Evolutionary conservation across 2,113 vertebrate species (phyloP), one percentile per base, ranked within the genome.

Genomic region (Todiramphus chloris): DNA sequence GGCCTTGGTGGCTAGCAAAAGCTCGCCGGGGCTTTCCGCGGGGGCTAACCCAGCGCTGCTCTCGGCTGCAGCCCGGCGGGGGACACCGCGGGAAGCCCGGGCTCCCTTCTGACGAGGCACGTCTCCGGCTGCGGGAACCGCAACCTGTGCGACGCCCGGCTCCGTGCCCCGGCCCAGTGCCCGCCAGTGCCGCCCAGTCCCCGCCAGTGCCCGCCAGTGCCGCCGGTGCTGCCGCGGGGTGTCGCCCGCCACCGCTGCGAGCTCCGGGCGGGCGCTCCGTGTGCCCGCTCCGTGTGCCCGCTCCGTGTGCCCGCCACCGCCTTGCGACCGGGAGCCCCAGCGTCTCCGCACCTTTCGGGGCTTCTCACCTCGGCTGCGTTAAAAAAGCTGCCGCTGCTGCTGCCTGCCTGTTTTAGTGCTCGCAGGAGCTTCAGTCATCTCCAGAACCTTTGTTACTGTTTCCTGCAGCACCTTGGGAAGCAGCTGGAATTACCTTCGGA

Each of bases 351-450:
- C 63, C 23, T 16, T 9, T 4, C 2, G 14, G 4, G 2, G 55
- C 50, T 58, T 30, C 2, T 0, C 4, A 0, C 2, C 5, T 0
- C 2, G 53, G 39, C 43, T 19, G n/a, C 39, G 1, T 56, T 46
- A 6, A 16, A 12, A 23, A 28, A 17, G 68, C 7, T 16, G 0
- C 13, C 5, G 3, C 15, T 15, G 56, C 46, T 51, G 63, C 81
- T 12, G 8, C 11, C 69, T 24, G 33, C 39, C 44, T 30, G 28
- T 21, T 33, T 37, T 37, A 37, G 63, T 7, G 35, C 2, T 14
- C 4, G 20, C 13, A 2, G 74, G 24, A 78, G 46, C 7, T 80
- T 58, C 20, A 27, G n/a, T 28, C 2, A 0, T 10, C 66, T n/a
- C 41, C 0, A 1, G 5, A 79, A 41, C 2, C 8, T 64, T 25